Evolutionary conservation across 1,140 invertebrate genomes (phyloP), one percentile per base, ranked within the genome.

Genomic region (Tenebrio molitor): DNA sequence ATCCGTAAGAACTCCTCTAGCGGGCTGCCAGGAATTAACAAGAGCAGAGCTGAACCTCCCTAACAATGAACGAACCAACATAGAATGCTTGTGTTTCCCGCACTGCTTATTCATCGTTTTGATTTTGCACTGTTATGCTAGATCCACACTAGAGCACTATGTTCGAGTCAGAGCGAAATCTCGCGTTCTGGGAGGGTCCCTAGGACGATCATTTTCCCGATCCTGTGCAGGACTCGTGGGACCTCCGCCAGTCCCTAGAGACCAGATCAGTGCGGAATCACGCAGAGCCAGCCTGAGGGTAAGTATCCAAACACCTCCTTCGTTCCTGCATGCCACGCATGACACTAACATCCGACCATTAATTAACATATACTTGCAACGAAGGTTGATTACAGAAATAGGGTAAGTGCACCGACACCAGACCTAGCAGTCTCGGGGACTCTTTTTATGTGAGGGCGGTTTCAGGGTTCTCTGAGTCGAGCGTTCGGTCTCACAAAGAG

Each of bases 381-480:
- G 16, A 67, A 71, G 64, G 65, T 69, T 15, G 25, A 74, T 23
- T 69, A 23, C 42, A 71, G 39, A 65, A 10, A 42, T 33, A 46
- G 21, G 67, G 67, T 69, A 69, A 69, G 67, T 69, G 23, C 50
- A 58, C 8, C 3, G n/a, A 58, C 21, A 29, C 50, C 1, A 25
- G 0, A 6, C 15, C 1, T 29, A 21, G 1, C n/a, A 12, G 1
- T n/a, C 10, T 6, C 50, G 2, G 2, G 50, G n/a, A n/a, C 21
- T n/a, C 21, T 16, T 29, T 29, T 58, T n/a, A 58, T 15, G n/a
- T 3, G 14, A 3, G 21, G 16, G 0, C 29, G 50, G 12, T 85
- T 85, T 36, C 83, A 92, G 90, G 90, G 89, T 74, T 92, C 90
- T 17, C 78, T 92, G 76, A 91, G 88, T 77, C 85, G 89, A 73